A percentile compares a stretch with the other conserved stretches of the same genome.
phyloP scores from a whole-genome alignment of 2,113 vertebrate species.

The Leucoraja erinaceus region DNA sequence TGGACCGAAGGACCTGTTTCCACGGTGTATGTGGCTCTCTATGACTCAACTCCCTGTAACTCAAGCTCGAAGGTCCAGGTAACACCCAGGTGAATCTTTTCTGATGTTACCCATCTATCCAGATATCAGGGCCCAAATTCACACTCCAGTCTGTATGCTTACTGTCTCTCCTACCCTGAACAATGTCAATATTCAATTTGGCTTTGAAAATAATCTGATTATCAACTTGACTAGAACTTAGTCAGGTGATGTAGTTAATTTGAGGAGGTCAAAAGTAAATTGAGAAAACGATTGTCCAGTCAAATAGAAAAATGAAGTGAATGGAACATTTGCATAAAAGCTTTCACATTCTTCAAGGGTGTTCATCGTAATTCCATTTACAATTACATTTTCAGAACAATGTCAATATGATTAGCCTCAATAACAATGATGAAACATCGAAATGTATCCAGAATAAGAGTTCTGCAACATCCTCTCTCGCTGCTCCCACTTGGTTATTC shows the following conservation, averaged over 20 bases:
- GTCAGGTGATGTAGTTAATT: not conserved
- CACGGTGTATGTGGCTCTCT: too few species aligned
- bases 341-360: not conserved
- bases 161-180: not conserved
- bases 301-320: not conserved
- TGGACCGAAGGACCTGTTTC: too few species aligned
- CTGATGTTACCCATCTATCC: not conserved
- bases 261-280: not conserved
- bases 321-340: not conserved
- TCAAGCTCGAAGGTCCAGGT: too few species aligned
- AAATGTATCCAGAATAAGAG: not conserved
- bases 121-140: not conserved
- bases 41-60: too few species aligned
- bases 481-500: too few species aligned
- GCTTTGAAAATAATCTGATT: not conserved
- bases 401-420: not conserved
- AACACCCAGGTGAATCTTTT: too few species aligned
- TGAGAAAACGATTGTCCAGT: not conserved
- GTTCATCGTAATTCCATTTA: not conserved
- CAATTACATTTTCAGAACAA: conserved; percentile 13
- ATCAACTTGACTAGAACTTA: not conserved
- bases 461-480: too few species aligned
- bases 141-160: not conserved
- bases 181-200: not conserved
- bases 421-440: not conserved